A percentile compares a stretch with the other conserved stretches of the same genome.
Conservation (phyloP, 1,140 invertebrate genomes). For the Papilio aristodemus region DNA sequence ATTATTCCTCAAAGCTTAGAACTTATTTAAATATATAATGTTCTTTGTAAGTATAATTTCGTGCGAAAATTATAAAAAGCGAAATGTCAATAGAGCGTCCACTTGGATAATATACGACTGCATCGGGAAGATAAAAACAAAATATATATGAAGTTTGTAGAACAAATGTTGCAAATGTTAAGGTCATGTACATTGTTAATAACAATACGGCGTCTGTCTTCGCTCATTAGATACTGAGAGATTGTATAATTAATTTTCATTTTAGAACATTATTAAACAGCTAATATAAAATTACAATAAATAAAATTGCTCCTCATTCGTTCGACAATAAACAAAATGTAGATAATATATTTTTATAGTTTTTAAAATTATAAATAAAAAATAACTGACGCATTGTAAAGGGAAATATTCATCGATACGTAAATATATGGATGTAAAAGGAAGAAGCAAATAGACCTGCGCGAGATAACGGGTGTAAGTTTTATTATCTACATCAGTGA, state of each 20-base stretch:
- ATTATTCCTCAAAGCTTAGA: conserved; percentile 60
- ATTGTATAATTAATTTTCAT: conserved; percentile 4
- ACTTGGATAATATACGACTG: not conserved
- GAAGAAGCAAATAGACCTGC: no score
- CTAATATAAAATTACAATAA: not conserved
- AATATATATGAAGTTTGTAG: conserved; percentile 1
- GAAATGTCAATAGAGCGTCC: conserved; percentile 13
- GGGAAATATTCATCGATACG: not conserved
- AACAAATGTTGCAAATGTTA: conserved; percentile 49
- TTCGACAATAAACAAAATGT: no score
- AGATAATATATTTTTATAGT: no score
- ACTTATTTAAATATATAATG: conserved; percentile 37
- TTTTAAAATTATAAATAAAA: no score
- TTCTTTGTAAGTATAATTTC: conserved; percentile 28
- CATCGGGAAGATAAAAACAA: conserved; percentile 9
- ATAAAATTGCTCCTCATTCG: not conserved
- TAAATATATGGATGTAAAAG: no score
- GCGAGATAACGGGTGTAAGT: no score
- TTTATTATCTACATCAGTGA: no score
- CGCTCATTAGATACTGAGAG: conserved; percentile 7
- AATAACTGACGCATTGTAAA: not conserved
- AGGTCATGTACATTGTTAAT: conserved; percentile 51
- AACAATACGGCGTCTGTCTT: conserved; percentile 21
- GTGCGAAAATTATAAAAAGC: conserved; percentile 23
- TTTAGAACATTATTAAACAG: not conserved